Evolutionary conservation across 1,140 invertebrate species (phyloP), one percentile per base, ranked within the genome.

Genomic region (Camponotus vicinus): DNA sequence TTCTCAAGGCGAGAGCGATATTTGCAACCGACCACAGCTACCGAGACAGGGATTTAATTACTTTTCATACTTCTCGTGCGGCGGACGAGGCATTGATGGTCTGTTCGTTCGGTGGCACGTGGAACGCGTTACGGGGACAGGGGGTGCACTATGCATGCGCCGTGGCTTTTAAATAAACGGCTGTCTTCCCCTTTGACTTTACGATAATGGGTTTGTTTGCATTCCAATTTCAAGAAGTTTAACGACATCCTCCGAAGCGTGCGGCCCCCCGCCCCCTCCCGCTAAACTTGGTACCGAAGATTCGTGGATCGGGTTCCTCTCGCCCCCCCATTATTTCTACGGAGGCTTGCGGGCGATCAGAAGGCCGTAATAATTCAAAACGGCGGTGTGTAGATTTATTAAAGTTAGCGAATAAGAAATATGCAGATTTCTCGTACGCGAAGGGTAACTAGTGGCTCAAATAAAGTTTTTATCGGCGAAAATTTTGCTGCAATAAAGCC

Each of bases 201-300:
- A 91, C 90, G 92, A 92, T 94, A 94, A 95, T 94, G 89, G 92
- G 92, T 94, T 94, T 93, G 94, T 94, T 94, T 94, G 93, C 89
- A 92, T 94, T 93, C 90, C 92, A 94, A 93, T 94, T 94, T 92
- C 86, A 92, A 94, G 90, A 92, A 94, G 90, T 92, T 92, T 91
- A 92, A 92, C 91, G 88, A 92, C 89, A 89, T 92, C 87, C 91
- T 89, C 75, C 70, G 32, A 88, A 77, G 64, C 76, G 59, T 63
- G 75, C 40, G 11, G 71, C 27, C 11, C 67, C 63, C 40, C 9
- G 71, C 34, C 9, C 67, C 37, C 64, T 71, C 55, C 66, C 64
- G 67, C 32, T 67, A 42, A 75, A 78, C 69, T 64, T 45, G 27
- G 18, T 66, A 55, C 45, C 77, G 64, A 76, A 57, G 83, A 55